Conservation (phyloP, 2,113 vertebrate species). For the Trachemys scripta region DNA sequence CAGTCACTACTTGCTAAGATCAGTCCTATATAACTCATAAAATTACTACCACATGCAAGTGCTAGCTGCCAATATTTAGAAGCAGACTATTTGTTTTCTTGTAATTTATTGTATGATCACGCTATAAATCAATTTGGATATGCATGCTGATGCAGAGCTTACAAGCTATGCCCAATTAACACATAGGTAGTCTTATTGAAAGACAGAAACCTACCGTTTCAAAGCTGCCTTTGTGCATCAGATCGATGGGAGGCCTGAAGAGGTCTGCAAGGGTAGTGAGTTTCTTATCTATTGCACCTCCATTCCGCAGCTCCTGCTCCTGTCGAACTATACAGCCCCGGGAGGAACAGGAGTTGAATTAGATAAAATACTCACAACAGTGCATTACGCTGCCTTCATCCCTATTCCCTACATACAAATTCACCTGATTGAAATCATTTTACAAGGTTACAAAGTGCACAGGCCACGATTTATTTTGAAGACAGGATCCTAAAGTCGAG, state of each 20-base stretch:
- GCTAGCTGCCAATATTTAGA: neutral
- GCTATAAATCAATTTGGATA: accelerated
- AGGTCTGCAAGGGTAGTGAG: constrained; percentile 97
- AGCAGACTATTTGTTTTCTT: neutral
- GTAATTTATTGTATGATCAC: neutral
- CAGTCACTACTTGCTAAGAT: neutral
- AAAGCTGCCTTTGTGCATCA: constrained; percentile 99
- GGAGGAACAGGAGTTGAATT: constrained; percentile 29
- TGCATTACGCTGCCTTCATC: accelerated
- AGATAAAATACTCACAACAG: neutral
- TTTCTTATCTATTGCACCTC: constrained; percentile 97
- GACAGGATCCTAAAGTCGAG: neutral
- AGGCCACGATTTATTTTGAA: neutral
- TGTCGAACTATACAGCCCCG: constrained; percentile 89
- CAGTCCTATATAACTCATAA: neutral
- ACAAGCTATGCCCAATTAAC: neutral
- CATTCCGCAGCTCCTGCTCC: constrained; percentile 97
- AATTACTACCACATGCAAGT: accelerated
- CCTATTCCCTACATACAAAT: neutral
- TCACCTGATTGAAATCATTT: neutral
- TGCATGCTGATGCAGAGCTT: neutral
- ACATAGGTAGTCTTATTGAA: neutral
- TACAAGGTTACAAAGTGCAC: neutral
- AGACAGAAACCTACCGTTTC: constrained; percentile 88
- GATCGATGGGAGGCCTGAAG: constrained; percentile 97